Percentiles rank a stretch among this genome's conserved stretches.
phyloP scores from a whole-genome alignment of 2,113 vertebrate genomes.

The Nothoprocta perdicaria region DNA sequence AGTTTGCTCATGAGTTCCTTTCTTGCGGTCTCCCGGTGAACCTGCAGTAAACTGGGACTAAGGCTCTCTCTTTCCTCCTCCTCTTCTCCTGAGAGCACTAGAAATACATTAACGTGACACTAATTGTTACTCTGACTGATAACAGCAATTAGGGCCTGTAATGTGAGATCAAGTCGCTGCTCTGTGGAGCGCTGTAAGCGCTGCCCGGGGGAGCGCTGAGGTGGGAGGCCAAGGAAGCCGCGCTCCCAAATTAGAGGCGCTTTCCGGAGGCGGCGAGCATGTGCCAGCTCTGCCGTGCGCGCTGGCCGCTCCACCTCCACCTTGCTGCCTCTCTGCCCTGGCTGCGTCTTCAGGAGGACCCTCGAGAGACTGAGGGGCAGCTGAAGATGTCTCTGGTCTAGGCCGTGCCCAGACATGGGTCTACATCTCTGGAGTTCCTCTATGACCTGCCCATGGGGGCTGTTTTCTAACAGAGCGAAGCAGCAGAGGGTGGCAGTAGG shows the following conservation, averaged over 20 bases:
- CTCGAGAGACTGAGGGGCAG: not conserved
- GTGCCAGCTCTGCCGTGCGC: not conserved
- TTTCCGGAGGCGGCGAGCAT: not conserved
- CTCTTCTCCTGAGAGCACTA: not conserved
- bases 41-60: not conserved
- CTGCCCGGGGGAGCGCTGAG: not conserved
- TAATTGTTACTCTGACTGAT: conserved; percentile 29
- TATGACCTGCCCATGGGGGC: not conserved
- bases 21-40: not conserved
- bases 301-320: not conserved
- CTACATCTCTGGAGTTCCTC: not conserved
- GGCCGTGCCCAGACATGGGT: not conserved
- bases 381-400: not conserved
- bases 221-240: not conserved
- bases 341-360: not conserved
- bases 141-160: conserved; percentile 13
- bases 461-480: not conserved
- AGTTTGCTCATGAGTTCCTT: not conserved
- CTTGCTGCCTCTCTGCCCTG: not conserved
- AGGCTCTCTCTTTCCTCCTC: not conserved
- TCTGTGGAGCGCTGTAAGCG: not conserved
- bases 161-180: not conserved
- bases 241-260: not conserved
- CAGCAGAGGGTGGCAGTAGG: not conserved
- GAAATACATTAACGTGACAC: not conserved